Conservation (phyloP, 2,113 vertebrate genomes). For the Raja brachyura region DNA sequence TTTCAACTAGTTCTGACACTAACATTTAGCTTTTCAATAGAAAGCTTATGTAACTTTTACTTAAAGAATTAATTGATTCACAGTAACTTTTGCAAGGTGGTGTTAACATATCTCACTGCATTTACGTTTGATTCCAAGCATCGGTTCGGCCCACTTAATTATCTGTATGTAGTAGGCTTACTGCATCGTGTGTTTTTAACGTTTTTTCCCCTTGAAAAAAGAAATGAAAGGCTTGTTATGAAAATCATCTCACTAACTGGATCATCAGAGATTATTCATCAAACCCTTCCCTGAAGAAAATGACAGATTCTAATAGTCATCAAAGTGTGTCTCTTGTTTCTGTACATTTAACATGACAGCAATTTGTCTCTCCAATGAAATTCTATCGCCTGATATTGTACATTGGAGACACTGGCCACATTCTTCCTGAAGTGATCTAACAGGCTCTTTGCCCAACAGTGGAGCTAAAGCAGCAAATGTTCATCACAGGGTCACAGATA, state of each 20-base stretch:
- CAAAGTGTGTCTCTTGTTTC: not conserved
- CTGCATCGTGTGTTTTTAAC: not conserved
- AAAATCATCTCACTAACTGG: not conserved
- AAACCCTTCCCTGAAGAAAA: not conserved
- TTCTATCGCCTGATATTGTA: not conserved
- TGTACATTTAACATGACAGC: not conserved
- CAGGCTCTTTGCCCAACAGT: not conserved
- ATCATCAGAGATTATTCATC: not conserved
- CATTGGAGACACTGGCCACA: not conserved
- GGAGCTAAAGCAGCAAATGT: not conserved
- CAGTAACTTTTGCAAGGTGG: not conserved
- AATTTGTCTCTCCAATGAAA: not conserved
- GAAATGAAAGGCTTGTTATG: not conserved
- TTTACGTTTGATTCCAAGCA: not conserved
- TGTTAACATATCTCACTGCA: not conserved
- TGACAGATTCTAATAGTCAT: not conserved
- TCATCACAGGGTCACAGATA: not conserved
- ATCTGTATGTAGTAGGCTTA: not conserved
- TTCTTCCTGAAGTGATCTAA: not conserved
- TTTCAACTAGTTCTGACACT: not conserved
- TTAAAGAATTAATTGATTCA: not conserved
- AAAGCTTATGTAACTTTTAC: not conserved
- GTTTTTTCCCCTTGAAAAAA: not conserved
- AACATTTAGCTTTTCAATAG: not conserved
- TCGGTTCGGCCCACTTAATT: not conserved